phyloP scores from a whole-genome alignment of 2,113 vertebrate genomes.

The Rhea americana region DNA sequence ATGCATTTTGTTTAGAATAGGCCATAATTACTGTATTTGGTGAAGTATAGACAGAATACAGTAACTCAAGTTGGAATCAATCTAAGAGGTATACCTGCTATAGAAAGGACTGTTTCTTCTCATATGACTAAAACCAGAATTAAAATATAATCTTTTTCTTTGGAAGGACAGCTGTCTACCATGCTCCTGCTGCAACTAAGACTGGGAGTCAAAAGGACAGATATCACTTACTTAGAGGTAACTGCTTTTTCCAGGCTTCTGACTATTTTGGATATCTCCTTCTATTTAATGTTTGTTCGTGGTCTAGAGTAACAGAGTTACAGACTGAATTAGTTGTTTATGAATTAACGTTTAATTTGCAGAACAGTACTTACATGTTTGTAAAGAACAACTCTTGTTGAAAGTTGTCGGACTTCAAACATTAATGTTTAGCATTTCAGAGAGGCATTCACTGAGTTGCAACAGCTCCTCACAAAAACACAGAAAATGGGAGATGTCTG shows the following conservation, averaged over 20 bases:
- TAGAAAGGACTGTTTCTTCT: background rate
- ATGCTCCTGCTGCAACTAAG: background rate
- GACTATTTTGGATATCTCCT: constrained; percentile 10
- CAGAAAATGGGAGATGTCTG: background rate
- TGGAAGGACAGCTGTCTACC: constrained; percentile 27
- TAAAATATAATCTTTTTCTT: background rate
- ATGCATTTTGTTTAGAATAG: background rate
- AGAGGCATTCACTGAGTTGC: background rate
- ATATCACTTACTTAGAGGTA: background rate
- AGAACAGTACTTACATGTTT: background rate
- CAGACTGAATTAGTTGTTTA: background rate
- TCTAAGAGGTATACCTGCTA: background rate
- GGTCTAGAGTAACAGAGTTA: background rate
- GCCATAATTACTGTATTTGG: background rate
- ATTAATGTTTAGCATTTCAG: background rate
- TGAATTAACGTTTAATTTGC: constrained; percentile 35
- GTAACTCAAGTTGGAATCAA: background rate
- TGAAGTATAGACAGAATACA: background rate
- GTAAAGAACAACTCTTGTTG: background rate
- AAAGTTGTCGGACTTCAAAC: background rate
- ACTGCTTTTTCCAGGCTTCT: constrained; percentile 27
- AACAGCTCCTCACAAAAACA: background rate
- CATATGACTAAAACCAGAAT: background rate
- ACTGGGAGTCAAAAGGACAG: background rate
- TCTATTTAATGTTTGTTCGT: background rate